Base-by-base conservation (phyloP, 1,140 invertebrate genomes). In the Tachypleus tridentatus region DNA sequence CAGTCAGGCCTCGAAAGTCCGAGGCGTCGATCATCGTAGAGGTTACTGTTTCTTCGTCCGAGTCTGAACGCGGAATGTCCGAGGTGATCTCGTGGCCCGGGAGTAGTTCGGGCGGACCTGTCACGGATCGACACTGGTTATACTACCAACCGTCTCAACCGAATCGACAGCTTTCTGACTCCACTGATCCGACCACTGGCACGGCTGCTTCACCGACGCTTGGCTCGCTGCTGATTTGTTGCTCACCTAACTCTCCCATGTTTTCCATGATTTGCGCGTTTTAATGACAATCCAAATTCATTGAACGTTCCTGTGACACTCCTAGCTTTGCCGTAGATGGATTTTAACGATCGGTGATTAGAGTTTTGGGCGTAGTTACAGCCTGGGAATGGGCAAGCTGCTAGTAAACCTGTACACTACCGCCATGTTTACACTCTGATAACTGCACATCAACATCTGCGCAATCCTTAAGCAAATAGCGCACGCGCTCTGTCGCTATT, bases 171-270 rank as follows among this genome's bases (percentile, higher is more conserved):
- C 59, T 49, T 69, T 64, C 62, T 29, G 64, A 61, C 50, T 63
- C 65, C 47, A 70, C 69, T 11, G 68, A 57, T 54, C 65, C 68
- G 56, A 64, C 57, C 29, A 29, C 29, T 62, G 58, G 47, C 50
- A 51, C 56, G 60, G 29, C 54, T 29, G 29, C 29, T 29, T 29
- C 29, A 29, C 29, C 29, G 29, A 57, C 51, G 60, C 62, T 56
- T 59, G 50, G n/a, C 10, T 60, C 64, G 64, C 70, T 62, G 63
- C 64, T 70, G 60, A 77, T 76, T 74, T 77, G 76, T 74, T 77
- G 76, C 72, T 78, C 77, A 69, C 72, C 72, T 71, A 77, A 70
- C 73, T 78, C 77, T 68, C 76, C 76, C 75, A 78, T 79, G 74
- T 76, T 78, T 75, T 78, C 78, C 76, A 77, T 78, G 64, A 61